Conservation (phyloP, 2,888 invertebrate genomes). For the Xanthorhoe designata region DNA sequence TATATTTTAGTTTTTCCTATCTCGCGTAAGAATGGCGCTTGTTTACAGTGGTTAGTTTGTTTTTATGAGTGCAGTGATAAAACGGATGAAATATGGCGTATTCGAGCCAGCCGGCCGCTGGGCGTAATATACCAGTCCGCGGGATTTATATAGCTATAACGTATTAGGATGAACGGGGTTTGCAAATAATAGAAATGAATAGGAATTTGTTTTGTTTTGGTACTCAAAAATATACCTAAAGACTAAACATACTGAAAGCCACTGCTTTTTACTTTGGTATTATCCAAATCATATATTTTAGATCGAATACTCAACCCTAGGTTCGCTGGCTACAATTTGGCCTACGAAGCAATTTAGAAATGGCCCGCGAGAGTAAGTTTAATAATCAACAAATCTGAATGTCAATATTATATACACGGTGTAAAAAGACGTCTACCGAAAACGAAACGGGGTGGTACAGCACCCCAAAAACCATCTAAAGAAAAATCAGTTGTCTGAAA, state of each 20-base stretch:
- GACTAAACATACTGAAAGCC: background rate
- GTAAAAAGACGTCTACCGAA: too few species aligned
- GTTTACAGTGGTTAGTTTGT: constrained; percentile 44
- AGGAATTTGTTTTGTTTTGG: constrained; percentile 4
- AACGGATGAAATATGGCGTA: constrained; percentile 36
- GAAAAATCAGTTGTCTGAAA: too few species aligned
- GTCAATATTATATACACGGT: too few species aligned
- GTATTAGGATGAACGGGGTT: constrained; percentile 15
- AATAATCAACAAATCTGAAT: too few species aligned
- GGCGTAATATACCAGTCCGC: constrained; percentile 24
- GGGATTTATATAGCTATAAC: constrained; percentile 21
- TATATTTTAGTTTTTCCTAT: constrained; percentile 43
- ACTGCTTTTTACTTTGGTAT: too few species aligned
- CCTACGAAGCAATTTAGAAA: too few species aligned
- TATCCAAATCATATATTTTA: too few species aligned
- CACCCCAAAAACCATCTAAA: too few species aligned
- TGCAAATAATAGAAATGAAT: constrained; percentile 18
- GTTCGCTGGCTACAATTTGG: too few species aligned
- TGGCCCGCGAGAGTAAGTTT: too few species aligned
- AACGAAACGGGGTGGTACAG: too few species aligned
- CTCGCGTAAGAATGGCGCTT: constrained; percentile 41
- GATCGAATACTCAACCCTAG: too few species aligned
- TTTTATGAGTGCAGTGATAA: constrained; percentile 45
- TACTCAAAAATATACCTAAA: background rate
- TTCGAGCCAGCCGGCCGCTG: constrained; percentile 30